A percentile compares a stretch with the other conserved stretches of the same genome.
Conservation (phyloP, 2,888 invertebrate species). For the Ochlodes sylvanus region DNA sequence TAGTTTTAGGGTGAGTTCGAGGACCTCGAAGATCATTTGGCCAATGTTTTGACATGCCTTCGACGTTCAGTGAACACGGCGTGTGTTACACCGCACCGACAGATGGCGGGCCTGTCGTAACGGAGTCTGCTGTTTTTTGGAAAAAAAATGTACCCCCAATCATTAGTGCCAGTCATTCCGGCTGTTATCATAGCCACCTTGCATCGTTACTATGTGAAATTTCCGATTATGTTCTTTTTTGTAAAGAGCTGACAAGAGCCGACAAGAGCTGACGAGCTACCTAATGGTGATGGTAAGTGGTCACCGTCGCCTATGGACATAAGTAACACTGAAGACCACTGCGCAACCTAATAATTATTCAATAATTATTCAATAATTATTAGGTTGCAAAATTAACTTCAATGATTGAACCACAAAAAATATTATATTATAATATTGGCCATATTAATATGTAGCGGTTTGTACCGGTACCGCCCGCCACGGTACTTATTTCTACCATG, state of each 20-base stretch:
- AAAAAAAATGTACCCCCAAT: slow-evolving; percentile 68
- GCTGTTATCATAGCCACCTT: slow-evolving; percentile 52
- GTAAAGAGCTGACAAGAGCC: not conserved
- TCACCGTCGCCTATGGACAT: too few relatives aligned
- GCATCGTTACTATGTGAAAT: slow-evolving; percentile 15
- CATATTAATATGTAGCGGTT: too few relatives aligned
- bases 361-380: too few relatives aligned
- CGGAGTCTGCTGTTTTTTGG: slow-evolving; percentile 54
- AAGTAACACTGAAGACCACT: too few relatives aligned
- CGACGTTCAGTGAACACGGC: slow-evolving; percentile 30
- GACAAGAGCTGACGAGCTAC: too few relatives aligned
- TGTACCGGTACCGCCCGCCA: too few relatives aligned
- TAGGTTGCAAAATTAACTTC: too few relatives aligned
- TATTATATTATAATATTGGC: too few relatives aligned
- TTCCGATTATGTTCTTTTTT: slow-evolving; percentile 19
- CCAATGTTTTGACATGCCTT: slow-evolving; percentile 34
- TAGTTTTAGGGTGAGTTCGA: slow-evolving; percentile 11
- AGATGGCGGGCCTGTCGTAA: slow-evolving; percentile 32
- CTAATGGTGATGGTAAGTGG: too few relatives aligned
- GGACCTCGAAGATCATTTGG: slow-evolving; percentile 31
- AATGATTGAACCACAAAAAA: too few relatives aligned
- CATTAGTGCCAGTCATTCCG: slow-evolving; percentile 70
- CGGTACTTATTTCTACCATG: too few relatives aligned
- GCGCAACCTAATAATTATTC: too few relatives aligned
- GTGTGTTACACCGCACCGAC: slow-evolving; percentile 28